Evolutionary conservation across 2,797 vertebrate species (phyloP).

Genomic region (Pseudopleuronectes americanus): DNA sequence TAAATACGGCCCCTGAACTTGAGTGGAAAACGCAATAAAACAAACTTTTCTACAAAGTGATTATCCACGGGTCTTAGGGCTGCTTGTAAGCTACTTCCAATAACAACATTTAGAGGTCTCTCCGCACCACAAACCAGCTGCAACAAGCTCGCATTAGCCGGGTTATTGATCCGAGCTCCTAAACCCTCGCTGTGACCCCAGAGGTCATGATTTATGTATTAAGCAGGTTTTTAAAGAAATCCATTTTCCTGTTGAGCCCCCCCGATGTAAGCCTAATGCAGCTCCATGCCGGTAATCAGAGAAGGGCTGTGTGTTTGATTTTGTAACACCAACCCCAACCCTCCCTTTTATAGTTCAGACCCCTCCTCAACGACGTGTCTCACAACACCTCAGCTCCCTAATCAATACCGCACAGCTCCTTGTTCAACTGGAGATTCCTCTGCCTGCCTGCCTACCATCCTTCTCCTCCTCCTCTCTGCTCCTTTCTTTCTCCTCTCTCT

Average conservation of each 20-base stretch:
- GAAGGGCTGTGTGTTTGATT: conserved; percentile 74
- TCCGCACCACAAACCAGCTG: conserved; percentile 65
- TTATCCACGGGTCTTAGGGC: conserved; percentile 29
- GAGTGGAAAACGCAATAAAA: conserved; percentile 20
- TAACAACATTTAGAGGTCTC: conserved; percentile 63
- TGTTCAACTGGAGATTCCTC: conserved; percentile 66
- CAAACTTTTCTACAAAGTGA: conserved; percentile 39
- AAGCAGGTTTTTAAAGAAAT: conserved; percentile 83
- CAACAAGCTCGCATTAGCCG: conserved; percentile 72
- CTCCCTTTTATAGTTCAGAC: conserved; percentile 62
- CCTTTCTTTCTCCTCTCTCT: conserved; percentile 41
- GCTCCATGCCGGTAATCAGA: conserved; percentile 83
- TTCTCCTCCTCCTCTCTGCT: conserved; percentile 27
- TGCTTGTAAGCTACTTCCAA: conserved; percentile 49
- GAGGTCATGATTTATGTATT: conserved; percentile 87
- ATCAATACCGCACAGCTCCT: conserved; percentile 76
- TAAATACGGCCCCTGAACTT: conserved; percentile 7
- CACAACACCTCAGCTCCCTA: conserved; percentile 73
- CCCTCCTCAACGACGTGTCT: conserved; percentile 67
- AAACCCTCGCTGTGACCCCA: conserved; percentile 80
- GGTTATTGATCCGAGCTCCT: conserved; percentile 77
- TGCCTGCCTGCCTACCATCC: conserved; percentile 14
- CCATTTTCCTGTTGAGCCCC: conserved; percentile 80
- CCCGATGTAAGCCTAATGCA: conserved; percentile 72
- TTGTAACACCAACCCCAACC: conserved; percentile 17